Base-by-base conservation (phyloP, 2,113 vertebrate species). In the Collichthys lucidus region DNA sequence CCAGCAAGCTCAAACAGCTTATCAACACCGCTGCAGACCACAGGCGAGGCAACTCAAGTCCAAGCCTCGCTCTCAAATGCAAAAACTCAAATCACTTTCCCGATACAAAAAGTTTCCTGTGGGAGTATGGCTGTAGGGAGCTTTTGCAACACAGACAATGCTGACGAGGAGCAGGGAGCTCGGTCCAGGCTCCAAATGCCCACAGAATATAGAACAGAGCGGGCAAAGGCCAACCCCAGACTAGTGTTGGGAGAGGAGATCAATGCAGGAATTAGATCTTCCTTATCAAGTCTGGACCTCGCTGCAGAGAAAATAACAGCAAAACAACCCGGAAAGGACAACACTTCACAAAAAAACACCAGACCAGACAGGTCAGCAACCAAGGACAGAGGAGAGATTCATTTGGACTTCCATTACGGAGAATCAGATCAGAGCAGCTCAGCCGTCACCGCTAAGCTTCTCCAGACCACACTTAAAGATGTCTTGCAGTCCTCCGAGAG, bases 1-100 rank as follows among this genome's bases (percentile, higher is more conserved):
- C 29, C 65, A 0, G 4, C 8, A 17, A 50, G 44, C 19, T 72
- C 61, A 4, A 53, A 44, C 40, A 20, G 67, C 67, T 86, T 82
- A 73, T 84, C 74, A 5, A 11, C 24, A 3, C 11, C 16, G 11
- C 71, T 20, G 61, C 86, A 80, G 72, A 72, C 59, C 26, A 44
- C 83, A 47, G 57, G 73, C 76, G 56, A 82, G 55, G 64, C 60
- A 14, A 53, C 22, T 17, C 4, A 50, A 67, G 57, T 53, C 75
- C 66, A 72, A 80, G 73, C 22, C 60, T 40, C 22, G 29, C 6
- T 3, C 57, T 76, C 77, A 40, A 69, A 79, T 47, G 35, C 68
- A 60, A 50, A 75, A 80, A 46, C 24, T 50, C 59, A 17, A 57
- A 90, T 61, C 1, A 9, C 14, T 57, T 61, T 44, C 53, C 15